Percentiles rank a stretch among this genome's conserved stretches.
Evolutionary conservation across 2,888 invertebrate genomes (phyloP).

Genomic region (Seira ritae): DNA sequence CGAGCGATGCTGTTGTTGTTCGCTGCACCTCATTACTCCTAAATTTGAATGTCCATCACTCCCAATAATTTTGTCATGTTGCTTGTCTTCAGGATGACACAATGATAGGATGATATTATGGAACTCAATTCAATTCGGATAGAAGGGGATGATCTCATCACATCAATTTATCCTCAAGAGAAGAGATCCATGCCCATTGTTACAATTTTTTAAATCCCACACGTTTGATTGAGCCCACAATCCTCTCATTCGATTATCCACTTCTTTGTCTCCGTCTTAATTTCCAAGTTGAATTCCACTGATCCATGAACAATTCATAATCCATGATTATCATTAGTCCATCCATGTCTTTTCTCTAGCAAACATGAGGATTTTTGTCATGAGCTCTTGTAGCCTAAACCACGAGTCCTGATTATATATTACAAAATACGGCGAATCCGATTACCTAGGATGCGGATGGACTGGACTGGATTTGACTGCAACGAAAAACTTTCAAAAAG

Average conservation of each 20-base stretch:
- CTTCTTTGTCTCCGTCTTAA: too few species aligned
- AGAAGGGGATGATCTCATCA: too few species aligned
- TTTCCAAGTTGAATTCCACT: background rate
- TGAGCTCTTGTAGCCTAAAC: slow-evolving; percentile 17
- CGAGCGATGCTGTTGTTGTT: too few species aligned
- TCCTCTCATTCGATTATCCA: too few species aligned
- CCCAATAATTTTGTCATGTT: slow-evolving; percentile 27
- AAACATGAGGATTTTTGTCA: slow-evolving; percentile 27
- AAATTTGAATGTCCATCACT: slow-evolving; percentile 35
- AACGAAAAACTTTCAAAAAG: slow-evolving; percentile 21
- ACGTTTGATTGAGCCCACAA: too few species aligned
- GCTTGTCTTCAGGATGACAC: slow-evolving; percentile 21
- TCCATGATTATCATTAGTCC: slow-evolving; percentile 32
- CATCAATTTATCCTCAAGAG: too few species aligned
- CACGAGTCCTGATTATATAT: slow-evolving; percentile 35
- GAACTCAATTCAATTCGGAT: too few species aligned
- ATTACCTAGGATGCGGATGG: background rate
- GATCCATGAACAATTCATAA: background rate
- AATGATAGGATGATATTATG: slow-evolving; percentile 19
- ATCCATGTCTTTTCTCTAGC: slow-evolving; percentile 7
- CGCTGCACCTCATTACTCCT: slow-evolving; percentile 18
- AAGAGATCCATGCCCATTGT: too few species aligned
- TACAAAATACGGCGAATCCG: too few species aligned
- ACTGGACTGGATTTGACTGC: background rate
- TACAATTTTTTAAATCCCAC: too few species aligned